These are phyloP conservation scores for Trididemnum clinides DNA, from an alignment of 23 tunicate species.

Conservation along the genomic window DNA sequence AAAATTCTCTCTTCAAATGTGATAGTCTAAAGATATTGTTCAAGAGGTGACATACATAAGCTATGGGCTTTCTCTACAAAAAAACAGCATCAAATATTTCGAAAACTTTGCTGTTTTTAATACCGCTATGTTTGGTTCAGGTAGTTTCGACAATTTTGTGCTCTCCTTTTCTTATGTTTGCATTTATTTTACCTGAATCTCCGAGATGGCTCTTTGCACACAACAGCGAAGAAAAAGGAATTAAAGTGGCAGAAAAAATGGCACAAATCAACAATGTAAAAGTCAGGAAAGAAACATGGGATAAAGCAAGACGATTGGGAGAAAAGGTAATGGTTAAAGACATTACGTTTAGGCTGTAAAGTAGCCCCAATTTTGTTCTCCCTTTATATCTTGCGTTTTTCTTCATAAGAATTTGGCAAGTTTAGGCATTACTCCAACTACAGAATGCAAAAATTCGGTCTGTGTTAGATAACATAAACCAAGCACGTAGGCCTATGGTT, in stretches of 20 bases:
- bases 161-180: neutral
- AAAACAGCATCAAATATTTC: neutral
- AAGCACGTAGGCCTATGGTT: too few species aligned
- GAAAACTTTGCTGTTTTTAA: neutral
- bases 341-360: too few species aligned
- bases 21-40: too few species aligned
- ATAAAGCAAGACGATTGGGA: neutral
- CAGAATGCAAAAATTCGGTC: too few species aligned
- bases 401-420: too few species aligned
- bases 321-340: neutral
- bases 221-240: neutral
- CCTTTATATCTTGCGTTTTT: too few species aligned
- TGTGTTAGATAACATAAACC: too few species aligned
- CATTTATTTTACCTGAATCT: slow-evolving; percentile 22
- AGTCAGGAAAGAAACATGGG: neutral
- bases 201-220: slow-evolving; percentile 7
- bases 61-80: too few species aligned
- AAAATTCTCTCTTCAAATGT: too few species aligned
- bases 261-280: neutral
- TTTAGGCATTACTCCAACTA: too few species aligned
- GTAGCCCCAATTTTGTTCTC: too few species aligned
- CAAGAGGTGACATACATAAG: too few species aligned
- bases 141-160: neutral
- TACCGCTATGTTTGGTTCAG: slow-evolving; percentile 9
- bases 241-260: neutral